Evolutionary conservation across 2,113 vertebrate species (phyloP).

Genomic region (Apeltes quadracus): DNA sequence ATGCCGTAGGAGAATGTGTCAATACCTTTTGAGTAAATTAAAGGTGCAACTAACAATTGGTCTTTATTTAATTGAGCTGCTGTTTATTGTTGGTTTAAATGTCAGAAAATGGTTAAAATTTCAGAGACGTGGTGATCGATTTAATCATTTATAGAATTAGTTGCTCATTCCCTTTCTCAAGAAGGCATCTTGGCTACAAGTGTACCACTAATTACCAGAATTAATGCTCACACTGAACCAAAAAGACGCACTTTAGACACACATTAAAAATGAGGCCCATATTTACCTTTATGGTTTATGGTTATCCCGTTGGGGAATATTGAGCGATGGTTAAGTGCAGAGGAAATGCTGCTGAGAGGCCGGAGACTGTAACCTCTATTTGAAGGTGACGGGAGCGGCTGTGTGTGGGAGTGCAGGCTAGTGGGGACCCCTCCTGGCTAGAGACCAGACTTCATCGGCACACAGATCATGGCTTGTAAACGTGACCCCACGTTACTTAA

Average conservation of each 20-base stretch:
- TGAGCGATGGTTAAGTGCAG: conserved; percentile 48
- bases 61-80: background rate
- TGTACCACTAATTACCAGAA: background rate
- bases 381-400: conserved; percentile 75
- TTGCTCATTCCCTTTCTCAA: background rate
- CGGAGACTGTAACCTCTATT: conserved; percentile 74
- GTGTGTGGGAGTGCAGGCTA: conserved; percentile 42
- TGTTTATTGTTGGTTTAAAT: background rate
- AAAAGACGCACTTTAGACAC: no score
- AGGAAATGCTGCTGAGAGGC: conserved; percentile 51
- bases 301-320: conserved; percentile 33
- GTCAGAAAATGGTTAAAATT: background rate
- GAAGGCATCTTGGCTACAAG: background rate
- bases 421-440: conserved; percentile 73
- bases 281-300: conserved; percentile 17
- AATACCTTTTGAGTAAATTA: background rate
- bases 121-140: background rate
- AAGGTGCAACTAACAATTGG: background rate
- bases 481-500: conserved; percentile 2
- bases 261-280: background rate
- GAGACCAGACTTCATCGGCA: conserved; percentile 28
- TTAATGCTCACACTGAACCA: background rate
- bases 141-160: background rate
- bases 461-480: background rate
- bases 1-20: background rate